phyloP scores from a whole-genome alignment of 2,888 invertebrate species.

The Tuta absoluta region DNA sequence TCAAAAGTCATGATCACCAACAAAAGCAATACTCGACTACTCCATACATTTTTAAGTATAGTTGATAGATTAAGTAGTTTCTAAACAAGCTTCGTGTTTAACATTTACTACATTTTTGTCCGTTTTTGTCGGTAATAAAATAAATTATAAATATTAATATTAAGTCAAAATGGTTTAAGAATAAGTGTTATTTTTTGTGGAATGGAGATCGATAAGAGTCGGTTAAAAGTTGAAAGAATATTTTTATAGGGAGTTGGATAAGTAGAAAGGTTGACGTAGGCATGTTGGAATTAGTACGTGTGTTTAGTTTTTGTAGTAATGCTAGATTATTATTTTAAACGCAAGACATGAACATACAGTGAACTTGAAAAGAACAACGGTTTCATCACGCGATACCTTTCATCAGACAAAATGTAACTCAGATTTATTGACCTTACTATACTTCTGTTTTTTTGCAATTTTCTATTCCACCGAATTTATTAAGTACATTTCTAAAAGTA shows the following conservation, averaged over 20 bases:
- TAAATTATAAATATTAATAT: not conserved
- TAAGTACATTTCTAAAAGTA: not conserved
- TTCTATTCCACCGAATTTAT: too few species aligned
- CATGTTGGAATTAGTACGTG: not conserved
- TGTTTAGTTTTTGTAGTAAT: not conserved
- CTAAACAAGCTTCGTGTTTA: not conserved
- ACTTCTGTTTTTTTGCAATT: too few species aligned
- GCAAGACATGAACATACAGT: too few species aligned
- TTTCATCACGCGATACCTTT: too few species aligned
- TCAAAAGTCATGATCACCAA: not conserved
- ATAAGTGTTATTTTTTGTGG: conserved; percentile 6
- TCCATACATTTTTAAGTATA: not conserved
- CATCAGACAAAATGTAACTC: too few species aligned
- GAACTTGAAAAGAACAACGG: too few species aligned
- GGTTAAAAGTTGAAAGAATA: conserved; percentile 11
- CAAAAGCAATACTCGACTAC: not conserved
- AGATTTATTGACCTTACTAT: too few species aligned
- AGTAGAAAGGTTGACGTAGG: not conserved
- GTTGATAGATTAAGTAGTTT: not conserved
- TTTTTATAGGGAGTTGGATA: conserved; percentile 17
- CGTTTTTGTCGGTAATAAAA: not conserved
- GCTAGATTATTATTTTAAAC: not conserved
- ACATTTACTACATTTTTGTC: not conserved
- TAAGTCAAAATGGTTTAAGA: not conserved
- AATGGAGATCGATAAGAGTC: not conserved